These are phyloP conservation scores for Tricholauxania praeusta DNA, from an alignment of 2,888 invertebrate genomes.

Conservation along the genomic window DNA sequence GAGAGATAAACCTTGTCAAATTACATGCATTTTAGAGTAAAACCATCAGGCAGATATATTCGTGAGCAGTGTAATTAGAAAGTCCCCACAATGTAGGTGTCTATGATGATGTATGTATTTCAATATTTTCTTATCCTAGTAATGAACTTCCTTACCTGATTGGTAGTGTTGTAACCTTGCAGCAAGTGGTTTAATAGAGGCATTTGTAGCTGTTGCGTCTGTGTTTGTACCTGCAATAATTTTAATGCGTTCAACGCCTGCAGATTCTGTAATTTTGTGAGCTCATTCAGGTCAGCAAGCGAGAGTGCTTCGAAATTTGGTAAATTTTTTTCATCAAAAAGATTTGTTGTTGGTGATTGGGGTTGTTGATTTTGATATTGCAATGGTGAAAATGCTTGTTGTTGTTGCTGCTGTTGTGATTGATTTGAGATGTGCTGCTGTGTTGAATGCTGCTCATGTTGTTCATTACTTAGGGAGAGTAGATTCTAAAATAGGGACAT, in stretches of 20 bases:
- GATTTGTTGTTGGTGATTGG: constrained; percentile 44
- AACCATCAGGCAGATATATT: no score
- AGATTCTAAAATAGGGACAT: constrained; percentile 54
- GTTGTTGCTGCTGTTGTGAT: constrained; percentile 45
- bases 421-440: constrained; percentile 44
- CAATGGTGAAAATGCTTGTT: constrained; percentile 16
- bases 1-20: no score
- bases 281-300: constrained; percentile 59
- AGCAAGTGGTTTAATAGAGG: constrained; percentile 61
- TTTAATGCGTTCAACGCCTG: constrained; percentile 65
- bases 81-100: no score
- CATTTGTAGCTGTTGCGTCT: constrained; percentile 57
- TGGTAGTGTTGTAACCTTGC: constrained; percentile 57
- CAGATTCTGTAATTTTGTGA: constrained; percentile 63
- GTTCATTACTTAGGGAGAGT: constrained; percentile 57
- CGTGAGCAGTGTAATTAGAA: no score
- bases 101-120: no score
- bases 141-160: constrained; percentile 35
- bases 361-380: constrained; percentile 41
- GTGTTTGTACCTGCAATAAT: constrained; percentile 60
- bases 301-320: constrained; percentile 55
- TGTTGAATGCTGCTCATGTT: constrained; percentile 46
- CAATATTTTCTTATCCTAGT: not conserved
- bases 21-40: no score
- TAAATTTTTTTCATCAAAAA: constrained; percentile 50